Percentiles rank a stretch among this genome's conserved stretches.
Evolutionary conservation across 2,113 vertebrate genomes (phyloP).

Genomic region (Acinonyx jubatus): DNA sequence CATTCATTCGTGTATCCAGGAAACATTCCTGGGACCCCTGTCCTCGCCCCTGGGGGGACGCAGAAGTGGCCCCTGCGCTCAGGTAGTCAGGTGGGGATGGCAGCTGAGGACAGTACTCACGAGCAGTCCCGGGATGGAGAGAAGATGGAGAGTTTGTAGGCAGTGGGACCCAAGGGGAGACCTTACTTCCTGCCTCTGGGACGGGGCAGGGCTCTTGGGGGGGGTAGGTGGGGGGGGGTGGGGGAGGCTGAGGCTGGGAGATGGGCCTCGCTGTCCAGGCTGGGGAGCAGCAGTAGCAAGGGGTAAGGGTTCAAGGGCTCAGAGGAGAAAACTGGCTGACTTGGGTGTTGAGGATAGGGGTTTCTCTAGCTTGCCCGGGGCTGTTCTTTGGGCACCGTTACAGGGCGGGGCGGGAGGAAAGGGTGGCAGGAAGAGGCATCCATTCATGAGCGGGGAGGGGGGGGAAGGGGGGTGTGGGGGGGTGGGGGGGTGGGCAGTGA

Average conservation of each 20-base stretch:
- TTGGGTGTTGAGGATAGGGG: not conserved
- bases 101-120: not conserved
- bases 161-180: accelerated
- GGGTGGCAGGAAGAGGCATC: not conserved
- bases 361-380: not conserved
- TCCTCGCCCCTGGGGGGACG: not conserved
- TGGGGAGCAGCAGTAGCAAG: no score
- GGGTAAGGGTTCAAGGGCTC: not conserved
- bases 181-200: not conserved
- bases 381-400: not conserved
- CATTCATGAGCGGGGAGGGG: no score
- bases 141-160: not conserved
- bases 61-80: not conserved
- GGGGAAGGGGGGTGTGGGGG: no score
- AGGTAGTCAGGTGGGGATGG: not conserved
- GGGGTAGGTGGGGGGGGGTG: not conserved
- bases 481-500: not conserved
- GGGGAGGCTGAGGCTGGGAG: not conserved
- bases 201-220: not conserved
- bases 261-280: not conserved
- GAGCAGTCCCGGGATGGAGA: not conserved
- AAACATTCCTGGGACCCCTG: not conserved
- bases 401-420: not conserved
- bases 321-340: not conserved
- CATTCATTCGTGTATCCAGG: not conserved